Evolutionary conservation across 1,140 invertebrate species (phyloP).

Genomic region (Pteromalus puparum): DNA sequence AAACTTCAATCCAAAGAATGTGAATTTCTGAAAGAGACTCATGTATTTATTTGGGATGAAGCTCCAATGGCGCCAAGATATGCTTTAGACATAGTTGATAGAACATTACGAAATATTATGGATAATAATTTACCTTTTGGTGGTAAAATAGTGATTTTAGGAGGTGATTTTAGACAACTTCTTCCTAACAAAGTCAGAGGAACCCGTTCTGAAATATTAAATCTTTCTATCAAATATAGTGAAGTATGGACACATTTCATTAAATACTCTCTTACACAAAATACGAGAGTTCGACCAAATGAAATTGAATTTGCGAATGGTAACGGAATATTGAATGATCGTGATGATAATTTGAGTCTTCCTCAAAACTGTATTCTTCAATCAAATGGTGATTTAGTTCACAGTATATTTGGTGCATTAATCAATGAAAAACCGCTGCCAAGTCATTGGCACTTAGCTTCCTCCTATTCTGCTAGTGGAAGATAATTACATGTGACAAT

Average conservation of each 20-base stretch:
- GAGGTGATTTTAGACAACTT: no score
- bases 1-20: conserved; percentile 31
- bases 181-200: no score
- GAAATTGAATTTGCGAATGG: conserved; percentile 9
- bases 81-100: conserved; percentile 50
- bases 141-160: no score
- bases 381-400: background rate
- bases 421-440: no score
- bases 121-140: conserved; percentile 53
- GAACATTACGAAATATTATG: conserved; percentile 52
- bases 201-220: no score
- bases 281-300: conserved; percentile 8
- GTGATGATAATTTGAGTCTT: conserved; percentile 4
- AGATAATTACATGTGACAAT: no score
- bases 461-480: no score
- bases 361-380: background rate
- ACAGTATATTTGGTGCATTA: background rate
- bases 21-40: conserved; percentile 22
- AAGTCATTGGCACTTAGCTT: no score
- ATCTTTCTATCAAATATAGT: background rate
- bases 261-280: no score
- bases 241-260: background rate
- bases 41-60: conserved; percentile 57
- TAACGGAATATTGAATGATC: background rate
- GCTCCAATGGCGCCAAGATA: conserved; percentile 29